Conservation (phyloP, 2,113 vertebrate species). For the Turdus rufiventris region DNA sequence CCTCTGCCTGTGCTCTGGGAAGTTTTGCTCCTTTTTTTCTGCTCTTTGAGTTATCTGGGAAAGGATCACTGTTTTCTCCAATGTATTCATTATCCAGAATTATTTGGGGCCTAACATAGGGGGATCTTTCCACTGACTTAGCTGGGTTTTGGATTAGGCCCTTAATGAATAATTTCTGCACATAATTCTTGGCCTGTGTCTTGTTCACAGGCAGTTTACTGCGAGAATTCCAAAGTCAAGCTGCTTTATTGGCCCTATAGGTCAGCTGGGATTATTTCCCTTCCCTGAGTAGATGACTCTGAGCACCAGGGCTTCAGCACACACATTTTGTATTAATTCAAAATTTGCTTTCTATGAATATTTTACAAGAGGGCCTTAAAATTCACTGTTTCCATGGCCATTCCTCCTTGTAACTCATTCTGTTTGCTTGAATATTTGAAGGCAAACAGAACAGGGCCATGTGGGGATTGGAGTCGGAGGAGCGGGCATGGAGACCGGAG, state of each 20-base stretch:
- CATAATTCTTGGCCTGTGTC: slow-evolving; percentile 63
- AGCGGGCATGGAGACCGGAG: neutral
- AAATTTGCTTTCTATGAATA: slow-evolving; percentile 67
- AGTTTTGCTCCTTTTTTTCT: neutral
- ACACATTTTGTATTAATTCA: slow-evolving; percentile 62
- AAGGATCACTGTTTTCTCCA: slow-evolving; percentile 56
- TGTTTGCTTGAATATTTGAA: slow-evolving; percentile 43
- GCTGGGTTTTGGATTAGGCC: slow-evolving; percentile 57
- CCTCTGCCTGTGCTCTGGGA: neutral
- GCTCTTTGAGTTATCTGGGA: slow-evolving; percentile 21
- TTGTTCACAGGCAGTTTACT: slow-evolving; percentile 67
- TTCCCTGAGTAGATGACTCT: slow-evolving; percentile 59
- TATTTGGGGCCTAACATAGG: slow-evolving; percentile 47
- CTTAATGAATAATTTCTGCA: slow-evolving; percentile 67
- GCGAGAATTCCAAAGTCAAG: slow-evolving; percentile 64
- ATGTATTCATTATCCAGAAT: slow-evolving; percentile 65
- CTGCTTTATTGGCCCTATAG: slow-evolving; percentile 61
- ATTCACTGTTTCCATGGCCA: slow-evolving; percentile 47
- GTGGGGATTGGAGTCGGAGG: neutral
- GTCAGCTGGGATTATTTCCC: slow-evolving; percentile 55
- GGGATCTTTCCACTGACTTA: slow-evolving; percentile 59
- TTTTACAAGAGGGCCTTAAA: slow-evolving; percentile 59
- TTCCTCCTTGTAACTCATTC: slow-evolving; percentile 43
- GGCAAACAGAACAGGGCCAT: slow-evolving; percentile 14
- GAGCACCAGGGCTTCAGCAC: slow-evolving; percentile 36